These are phyloP conservation scores for Leptoclinus maculatus DNA, from an alignment of 2,797 vertebrate species.

Conservation along the genomic window DNA sequence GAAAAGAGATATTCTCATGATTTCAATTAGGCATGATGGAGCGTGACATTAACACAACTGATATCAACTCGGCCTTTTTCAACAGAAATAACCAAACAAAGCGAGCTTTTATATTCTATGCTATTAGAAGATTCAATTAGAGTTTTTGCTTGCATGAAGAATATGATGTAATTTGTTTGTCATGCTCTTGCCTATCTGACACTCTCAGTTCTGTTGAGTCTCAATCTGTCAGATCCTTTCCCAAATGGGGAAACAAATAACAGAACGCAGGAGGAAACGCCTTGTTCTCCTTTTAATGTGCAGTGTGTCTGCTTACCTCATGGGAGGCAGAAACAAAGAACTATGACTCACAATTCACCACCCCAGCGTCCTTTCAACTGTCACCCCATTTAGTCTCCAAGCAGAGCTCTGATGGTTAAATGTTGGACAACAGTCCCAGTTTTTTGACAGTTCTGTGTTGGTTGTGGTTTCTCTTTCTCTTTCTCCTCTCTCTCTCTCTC, in stretches of 20 bases:
- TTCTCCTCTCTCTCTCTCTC: constrained; percentile 24
- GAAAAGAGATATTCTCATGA: background rate
- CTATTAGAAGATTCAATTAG: constrained; percentile 12
- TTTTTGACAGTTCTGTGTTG: constrained; percentile 69
- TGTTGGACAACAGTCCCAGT: constrained; percentile 58
- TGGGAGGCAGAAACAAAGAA: constrained; percentile 71
- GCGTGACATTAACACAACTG: background rate
- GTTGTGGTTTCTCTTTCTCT: constrained; percentile 64
- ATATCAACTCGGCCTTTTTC: background rate
- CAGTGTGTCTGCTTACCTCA: constrained; percentile 62
- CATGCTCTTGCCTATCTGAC: constrained; percentile 50
- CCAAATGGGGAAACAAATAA: constrained; percentile 52
- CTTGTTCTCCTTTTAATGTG: constrained; percentile 58
- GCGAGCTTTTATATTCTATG: constrained; percentile 6
- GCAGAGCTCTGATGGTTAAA: constrained; percentile 53
- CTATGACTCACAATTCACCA: constrained; percentile 63
- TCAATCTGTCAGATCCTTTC: constrained; percentile 63
- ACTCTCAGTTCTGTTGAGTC: constrained; percentile 63
- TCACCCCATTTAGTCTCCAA: constrained; percentile 59
- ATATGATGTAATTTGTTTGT: constrained; percentile 57
- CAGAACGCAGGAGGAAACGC: constrained; percentile 58
- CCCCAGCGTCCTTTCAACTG: constrained; percentile 63
- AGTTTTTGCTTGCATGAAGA: constrained; percentile 36
- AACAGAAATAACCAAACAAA: constrained; percentile 16
- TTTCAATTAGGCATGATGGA: constrained; percentile 2